Conservation (phyloP, 2,113 vertebrate species). For the Gallinago undulata region DNA sequence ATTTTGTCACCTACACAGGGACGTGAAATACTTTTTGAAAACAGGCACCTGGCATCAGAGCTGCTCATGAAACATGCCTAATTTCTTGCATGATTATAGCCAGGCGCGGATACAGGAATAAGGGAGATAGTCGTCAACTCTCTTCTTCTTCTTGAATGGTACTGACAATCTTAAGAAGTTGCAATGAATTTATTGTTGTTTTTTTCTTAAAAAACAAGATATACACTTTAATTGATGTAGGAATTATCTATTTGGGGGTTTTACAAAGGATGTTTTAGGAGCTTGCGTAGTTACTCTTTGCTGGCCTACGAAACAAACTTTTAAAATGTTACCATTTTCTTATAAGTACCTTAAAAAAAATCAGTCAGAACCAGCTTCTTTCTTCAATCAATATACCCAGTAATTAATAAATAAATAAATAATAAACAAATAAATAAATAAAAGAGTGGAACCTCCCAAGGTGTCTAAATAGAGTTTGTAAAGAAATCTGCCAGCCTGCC, state of each 20-base stretch:
- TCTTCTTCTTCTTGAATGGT: neutral
- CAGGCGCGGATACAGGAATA: neutral
- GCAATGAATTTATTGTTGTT: neutral
- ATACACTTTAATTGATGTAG: neutral
- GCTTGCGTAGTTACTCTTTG: neutral
- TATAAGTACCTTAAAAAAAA: neutral
- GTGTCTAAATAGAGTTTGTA: neutral
- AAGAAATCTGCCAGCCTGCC: neutral
- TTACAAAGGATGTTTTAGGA: neutral
- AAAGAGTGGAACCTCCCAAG: neutral
- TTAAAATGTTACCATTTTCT: neutral
- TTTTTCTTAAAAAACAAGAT: neutral
- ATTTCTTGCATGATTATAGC: neutral
- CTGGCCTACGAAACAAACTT: neutral
- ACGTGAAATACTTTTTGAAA: neutral
- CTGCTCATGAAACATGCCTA: neutral
- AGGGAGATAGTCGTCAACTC: fast-evolving
- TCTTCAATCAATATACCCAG: neutral
- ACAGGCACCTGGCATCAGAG: neutral
- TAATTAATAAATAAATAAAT: neutral
- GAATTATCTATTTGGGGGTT: neutral
- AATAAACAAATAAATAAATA: neutral
- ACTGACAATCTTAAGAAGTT: neutral
- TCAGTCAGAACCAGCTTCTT: neutral
- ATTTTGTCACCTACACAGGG: neutral